These are phyloP conservation scores for Lepidurus arcticus DNA, from an alignment of 1,140 invertebrate species.

Conservation along the genomic window DNA sequence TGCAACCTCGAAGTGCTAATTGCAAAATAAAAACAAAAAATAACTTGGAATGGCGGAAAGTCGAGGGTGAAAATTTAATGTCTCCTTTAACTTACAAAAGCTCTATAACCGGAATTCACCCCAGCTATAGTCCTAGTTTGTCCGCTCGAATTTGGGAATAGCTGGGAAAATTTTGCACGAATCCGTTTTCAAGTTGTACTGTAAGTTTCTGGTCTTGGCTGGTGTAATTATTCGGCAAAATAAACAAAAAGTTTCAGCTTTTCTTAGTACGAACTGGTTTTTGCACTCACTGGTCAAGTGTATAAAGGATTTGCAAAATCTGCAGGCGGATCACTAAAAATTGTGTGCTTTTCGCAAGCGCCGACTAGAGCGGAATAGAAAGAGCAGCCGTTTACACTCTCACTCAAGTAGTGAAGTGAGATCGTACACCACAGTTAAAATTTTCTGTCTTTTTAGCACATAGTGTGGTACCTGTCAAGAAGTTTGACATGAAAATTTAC, in stretches of 20 bases:
- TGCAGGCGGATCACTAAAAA: neutral
- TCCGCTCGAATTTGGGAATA: neutral
- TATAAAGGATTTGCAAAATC: neutral
- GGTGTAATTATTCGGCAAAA: constrained; percentile 6
- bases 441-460: neutral
- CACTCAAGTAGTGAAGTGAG: neutral
- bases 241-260: constrained; percentile 1
- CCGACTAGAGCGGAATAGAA: constrained; percentile 17
- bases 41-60: too few relatives aligned
- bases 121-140: neutral
- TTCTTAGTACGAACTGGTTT: neutral
- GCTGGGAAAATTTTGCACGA: neutral
- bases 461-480: neutral
- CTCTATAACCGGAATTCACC: neutral
- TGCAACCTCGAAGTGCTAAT: too few relatives aligned
- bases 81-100: neutral
- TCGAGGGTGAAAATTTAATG: too few relatives aligned
- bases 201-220: neutral
- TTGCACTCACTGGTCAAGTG: neutral
- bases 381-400: neutral
- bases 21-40: too few relatives aligned
- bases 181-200: neutral
- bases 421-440: neutral
- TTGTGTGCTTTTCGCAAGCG: neutral
- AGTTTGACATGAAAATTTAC: neutral